Conservation (phyloP, 2,797 vertebrate genomes). For the Rhinogobio ventralis region DNA sequence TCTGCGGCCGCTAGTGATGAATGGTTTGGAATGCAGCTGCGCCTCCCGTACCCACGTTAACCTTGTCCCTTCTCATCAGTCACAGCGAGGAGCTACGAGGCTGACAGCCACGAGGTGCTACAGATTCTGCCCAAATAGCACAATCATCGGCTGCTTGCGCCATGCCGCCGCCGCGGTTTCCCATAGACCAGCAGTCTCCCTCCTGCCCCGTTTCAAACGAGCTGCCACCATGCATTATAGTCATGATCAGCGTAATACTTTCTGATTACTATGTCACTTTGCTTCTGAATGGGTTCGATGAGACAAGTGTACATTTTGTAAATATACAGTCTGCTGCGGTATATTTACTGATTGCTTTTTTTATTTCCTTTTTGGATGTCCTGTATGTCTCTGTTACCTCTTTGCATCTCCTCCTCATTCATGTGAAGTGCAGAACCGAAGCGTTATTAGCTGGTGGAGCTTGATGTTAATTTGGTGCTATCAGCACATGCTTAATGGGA, state of each 20-base stretch:
- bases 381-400: conserved; percentile 53
- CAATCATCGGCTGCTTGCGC: conserved; percentile 46
- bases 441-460: conserved; percentile 73
- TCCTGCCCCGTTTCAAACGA: conserved; percentile 17
- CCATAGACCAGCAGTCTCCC: neutral
- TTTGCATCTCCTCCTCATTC: conserved; percentile 61
- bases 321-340: conserved; percentile 64
- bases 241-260: conserved; percentile 66
- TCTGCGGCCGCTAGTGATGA: conserved; percentile 64
- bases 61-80: conserved; percentile 79
- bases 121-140: conserved; percentile 55
- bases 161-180: neutral
- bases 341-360: conserved; percentile 63
- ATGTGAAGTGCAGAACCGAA: conserved; percentile 65
- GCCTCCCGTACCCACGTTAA: conserved; percentile 68
- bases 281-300: conserved; percentile 56
- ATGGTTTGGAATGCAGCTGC: conserved; percentile 66
- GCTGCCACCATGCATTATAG: conserved; percentile 55
- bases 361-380: conserved; percentile 53
- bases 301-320: conserved; percentile 58
- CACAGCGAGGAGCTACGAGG: conserved; percentile 62
- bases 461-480: conserved; percentile 75
- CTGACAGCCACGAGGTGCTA: conserved; percentile 57
- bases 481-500: conserved; percentile 81
- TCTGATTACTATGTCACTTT: conserved; percentile 56